A percentile compares a stretch with the other conserved stretches of the same genome.
phyloP scores from a whole-genome alignment of 2,113 vertebrate genomes.

The Nanorana parkeri region DNA sequence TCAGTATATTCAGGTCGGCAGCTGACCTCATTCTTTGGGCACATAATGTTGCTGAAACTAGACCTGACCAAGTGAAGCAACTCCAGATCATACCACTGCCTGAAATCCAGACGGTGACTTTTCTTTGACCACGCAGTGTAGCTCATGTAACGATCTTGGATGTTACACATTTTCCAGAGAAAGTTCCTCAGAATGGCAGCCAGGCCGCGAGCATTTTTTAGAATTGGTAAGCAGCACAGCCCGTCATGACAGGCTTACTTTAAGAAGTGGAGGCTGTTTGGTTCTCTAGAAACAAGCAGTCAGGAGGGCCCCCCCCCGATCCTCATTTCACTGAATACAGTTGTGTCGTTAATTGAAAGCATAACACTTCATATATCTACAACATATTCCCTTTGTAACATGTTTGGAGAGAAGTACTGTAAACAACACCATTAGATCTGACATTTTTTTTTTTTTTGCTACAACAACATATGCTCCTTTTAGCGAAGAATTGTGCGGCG shows the following conservation, averaged over 20 bases:
- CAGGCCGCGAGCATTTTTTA: too few relatives aligned
- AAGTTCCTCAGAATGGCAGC: too few relatives aligned
- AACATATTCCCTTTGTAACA: neutral
- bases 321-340: neutral
- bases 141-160: too few relatives aligned
- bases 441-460: neutral
- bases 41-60: too few relatives aligned
- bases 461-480: constrained; percentile 52
- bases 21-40: too few relatives aligned
- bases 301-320: neutral
- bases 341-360: neutral
- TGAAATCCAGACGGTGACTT: too few relatives aligned
- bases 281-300: neutral
- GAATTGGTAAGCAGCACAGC: too few relatives aligned
- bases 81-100: too few relatives aligned
- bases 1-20: too few relatives aligned
- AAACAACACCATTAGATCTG: constrained; percentile 36
- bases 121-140: too few relatives aligned
- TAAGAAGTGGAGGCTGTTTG: neutral
- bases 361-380: neutral
- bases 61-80: too few relatives aligned
- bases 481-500: constrained; percentile 10
- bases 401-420: constrained; percentile 1
- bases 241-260: neutral
- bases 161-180: too few relatives aligned